Conservation (phyloP, 2,797 vertebrate species). For the Sarcophilus harrisii region DNA sequence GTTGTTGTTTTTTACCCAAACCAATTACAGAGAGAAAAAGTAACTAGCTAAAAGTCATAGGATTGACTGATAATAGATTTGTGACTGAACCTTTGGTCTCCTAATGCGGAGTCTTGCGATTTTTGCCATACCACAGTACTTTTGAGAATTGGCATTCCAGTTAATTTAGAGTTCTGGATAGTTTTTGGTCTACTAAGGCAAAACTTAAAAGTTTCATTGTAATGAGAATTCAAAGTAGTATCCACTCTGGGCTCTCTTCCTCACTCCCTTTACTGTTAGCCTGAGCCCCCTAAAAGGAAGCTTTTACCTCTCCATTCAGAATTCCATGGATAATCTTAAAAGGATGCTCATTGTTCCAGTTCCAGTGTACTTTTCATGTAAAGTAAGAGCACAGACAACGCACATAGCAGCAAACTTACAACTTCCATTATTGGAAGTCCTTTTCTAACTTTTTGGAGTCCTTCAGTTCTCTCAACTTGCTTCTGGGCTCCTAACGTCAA, state of each 20-base stretch:
- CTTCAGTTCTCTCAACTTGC: neutral
- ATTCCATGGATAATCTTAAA: neutral
- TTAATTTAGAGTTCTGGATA: neutral
- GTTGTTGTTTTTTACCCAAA: neutral
- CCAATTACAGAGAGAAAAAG: neutral
- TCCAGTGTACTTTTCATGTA: neutral
- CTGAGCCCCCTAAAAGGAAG: neutral
- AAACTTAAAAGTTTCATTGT: neutral
- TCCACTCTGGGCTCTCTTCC: neutral
- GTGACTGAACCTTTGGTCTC: neutral
- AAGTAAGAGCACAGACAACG: neutral
- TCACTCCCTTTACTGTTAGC: neutral
- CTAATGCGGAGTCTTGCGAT: neutral
- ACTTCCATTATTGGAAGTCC: neutral
- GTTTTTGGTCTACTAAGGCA: neutral
- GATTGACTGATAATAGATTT: neutral
- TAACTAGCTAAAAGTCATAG: neutral
- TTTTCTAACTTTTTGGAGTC: neutral
- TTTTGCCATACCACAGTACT: neutral
- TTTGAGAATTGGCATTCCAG: neutral
- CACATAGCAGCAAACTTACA: neutral
- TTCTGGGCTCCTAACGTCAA: too few species aligned
- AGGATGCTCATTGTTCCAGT: neutral
- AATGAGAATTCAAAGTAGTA: neutral
- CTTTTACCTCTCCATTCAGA: neutral